phyloP scores from a whole-genome alignment of 1,140 invertebrate species.

The Procambarus clarkii region DNA sequence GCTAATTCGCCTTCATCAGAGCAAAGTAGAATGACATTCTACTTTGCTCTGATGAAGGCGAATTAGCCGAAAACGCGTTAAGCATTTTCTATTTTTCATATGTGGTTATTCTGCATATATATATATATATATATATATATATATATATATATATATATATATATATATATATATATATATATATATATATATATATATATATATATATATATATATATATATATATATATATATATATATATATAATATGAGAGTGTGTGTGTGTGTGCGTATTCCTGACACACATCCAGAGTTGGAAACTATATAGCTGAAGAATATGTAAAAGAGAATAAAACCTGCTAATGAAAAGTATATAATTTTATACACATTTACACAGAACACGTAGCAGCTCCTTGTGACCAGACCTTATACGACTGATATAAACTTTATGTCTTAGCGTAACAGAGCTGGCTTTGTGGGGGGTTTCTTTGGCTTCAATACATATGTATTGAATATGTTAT shows the following conservation, averaged over 20 bases:
- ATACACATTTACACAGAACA: not conserved
- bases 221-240: slow-evolving; percentile 12
- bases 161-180: no score
- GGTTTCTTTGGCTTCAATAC: not conserved
- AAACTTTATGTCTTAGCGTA: not conserved
- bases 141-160: no score
- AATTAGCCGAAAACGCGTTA: no score
- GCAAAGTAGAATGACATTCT: no score
- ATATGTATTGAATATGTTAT: no score
- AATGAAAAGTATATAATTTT: not conserved
- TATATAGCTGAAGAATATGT: not conserved
- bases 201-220: slow-evolving; percentile 12
- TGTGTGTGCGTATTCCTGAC: no score
- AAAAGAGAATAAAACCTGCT: not conserved
- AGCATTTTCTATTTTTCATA: no score
- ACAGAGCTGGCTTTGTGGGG: not conserved
- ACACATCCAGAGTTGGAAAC: no score
- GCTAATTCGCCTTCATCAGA: no score
- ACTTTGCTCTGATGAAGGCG: no score
- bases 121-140: no score
- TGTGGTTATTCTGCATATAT: no score
- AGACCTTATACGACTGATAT: not conserved
- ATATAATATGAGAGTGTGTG: not conserved
- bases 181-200: not conserved
- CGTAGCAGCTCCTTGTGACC: not conserved